A percentile compares a stretch with the other conserved stretches of the same genome.
phyloP scores from a whole-genome alignment of 1,140 invertebrate species.

The Tetramorium alpestre region DNA sequence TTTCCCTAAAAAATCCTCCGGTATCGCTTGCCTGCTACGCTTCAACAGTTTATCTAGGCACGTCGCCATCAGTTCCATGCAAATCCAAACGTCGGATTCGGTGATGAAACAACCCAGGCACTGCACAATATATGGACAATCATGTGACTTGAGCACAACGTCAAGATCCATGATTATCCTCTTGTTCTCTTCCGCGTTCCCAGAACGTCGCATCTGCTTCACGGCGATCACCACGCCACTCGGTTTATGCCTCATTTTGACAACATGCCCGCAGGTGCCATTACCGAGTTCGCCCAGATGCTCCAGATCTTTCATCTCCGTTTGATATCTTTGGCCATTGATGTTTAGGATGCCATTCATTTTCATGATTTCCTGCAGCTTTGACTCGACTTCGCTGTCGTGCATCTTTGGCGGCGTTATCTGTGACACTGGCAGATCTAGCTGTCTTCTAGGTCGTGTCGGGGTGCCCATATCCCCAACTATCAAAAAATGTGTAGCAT shows the following conservation, averaged over 20 bases:
- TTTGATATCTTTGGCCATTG: conserved; percentile 92
- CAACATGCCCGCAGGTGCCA: conserved; percentile 98
- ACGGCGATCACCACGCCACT: conserved; percentile 96
- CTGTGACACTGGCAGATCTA: conserved; percentile 86
- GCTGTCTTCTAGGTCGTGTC: conserved; percentile 81
- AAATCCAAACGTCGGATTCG: conserved; percentile 96
- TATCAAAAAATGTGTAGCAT: conserved; percentile 61
- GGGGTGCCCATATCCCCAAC: conserved; percentile 85
- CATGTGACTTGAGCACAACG: conserved; percentile 98
- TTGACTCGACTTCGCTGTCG: conserved; percentile 89
- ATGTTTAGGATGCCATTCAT: conserved; percentile 95
- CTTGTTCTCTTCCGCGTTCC: conserved; percentile 98
- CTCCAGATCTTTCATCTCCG: conserved; percentile 95
- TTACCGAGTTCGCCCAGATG: conserved; percentile 96
- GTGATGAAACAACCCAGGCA: conserved; percentile 99
- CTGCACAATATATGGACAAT: conserved; percentile 98
- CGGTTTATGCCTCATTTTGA: conserved; percentile 97
- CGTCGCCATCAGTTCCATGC: conserved; percentile 98
- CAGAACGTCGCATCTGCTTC: conserved; percentile 99
- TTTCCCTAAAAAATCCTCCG: conserved; percentile 98
- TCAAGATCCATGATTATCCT: conserved; percentile 99
- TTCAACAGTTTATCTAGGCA: conserved; percentile 99
- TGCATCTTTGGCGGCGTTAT: conserved; percentile 86
- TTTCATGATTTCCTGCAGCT: conserved; percentile 92
- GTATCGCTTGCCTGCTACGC: conserved; percentile 93